Evolutionary conservation across 2,797 vertebrate species (phyloP).

Genomic region (Tokudaia tokunoshimensis): DNA sequence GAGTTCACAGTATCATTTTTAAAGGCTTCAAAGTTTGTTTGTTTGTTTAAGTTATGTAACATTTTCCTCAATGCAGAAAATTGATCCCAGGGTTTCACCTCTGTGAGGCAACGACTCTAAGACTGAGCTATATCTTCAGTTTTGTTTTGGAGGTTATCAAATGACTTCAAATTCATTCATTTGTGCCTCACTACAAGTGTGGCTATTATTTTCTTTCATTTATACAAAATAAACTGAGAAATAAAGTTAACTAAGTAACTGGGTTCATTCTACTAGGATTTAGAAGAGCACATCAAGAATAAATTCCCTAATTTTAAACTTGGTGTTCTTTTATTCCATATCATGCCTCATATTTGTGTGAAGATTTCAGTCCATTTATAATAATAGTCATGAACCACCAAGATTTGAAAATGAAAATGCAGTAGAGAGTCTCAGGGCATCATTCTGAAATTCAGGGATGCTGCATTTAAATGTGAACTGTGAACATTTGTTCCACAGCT

Average conservation of each 20-base stretch:
- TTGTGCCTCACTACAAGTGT: not conserved
- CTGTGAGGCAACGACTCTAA: not conserved
- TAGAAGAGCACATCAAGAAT: not conserved
- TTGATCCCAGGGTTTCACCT: not conserved
- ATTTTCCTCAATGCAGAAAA: not conserved
- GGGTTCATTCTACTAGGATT: not conserved
- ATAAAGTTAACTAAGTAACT: not conserved
- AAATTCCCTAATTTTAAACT: not conserved
- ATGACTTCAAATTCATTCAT: not conserved
- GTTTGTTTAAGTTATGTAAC: not conserved
- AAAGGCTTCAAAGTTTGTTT: not conserved
- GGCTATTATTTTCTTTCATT: not conserved
- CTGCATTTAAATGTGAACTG: not conserved
- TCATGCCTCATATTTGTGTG: not conserved
- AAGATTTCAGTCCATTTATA: not conserved
- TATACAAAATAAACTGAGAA: not conserved
- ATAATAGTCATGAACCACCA: not conserved
- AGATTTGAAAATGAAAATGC: constrained; percentile 46
- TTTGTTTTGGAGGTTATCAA: not conserved
- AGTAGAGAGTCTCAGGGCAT: not conserved
- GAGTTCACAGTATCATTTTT: constrained; percentile 15
- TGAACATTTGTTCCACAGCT: not conserved
- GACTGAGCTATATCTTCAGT: not conserved
- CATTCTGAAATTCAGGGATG: constrained; percentile 34
- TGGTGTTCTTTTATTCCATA: not conserved